A percentile compares a stretch with the other conserved stretches of the same genome.
Evolutionary conservation across 2,113 vertebrate genomes (phyloP).

Genomic region (Osmerus mordax): DNA sequence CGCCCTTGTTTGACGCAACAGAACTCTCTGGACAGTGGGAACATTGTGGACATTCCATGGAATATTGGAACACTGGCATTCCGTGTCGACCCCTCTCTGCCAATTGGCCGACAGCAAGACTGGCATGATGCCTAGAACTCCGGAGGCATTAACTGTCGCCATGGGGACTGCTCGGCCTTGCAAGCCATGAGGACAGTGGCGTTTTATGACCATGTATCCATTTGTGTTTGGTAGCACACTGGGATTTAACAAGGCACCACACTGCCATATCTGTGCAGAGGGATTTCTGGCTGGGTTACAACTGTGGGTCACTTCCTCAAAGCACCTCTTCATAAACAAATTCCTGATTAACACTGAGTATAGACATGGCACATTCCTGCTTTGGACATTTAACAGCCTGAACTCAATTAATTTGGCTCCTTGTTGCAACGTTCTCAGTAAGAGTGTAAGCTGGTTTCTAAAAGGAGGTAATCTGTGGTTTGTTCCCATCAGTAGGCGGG

Average conservation of each 20-base stretch:
- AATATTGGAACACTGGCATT: conserved; percentile 34
- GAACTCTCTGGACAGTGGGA: conserved; percentile 33
- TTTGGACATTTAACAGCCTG: too few species aligned
- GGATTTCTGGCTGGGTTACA: conserved; percentile 7
- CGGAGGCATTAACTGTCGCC: conserved; percentile 44
- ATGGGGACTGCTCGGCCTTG: conserved; percentile 44
- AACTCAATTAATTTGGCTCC: too few species aligned
- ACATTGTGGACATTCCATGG: conserved; percentile 48
- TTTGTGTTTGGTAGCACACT: conserved; percentile 40
- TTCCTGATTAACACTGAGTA: too few species aligned
- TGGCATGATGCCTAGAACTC: conserved; percentile 46
- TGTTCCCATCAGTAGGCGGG: neutral
- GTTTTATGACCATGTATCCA: conserved; percentile 37
- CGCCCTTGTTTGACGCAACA: conserved; percentile 5
- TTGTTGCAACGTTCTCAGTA: neutral
- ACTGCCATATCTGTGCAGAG: conserved; percentile 24
- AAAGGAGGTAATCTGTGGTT: conserved; percentile 13
- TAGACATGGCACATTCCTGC: too few species aligned
- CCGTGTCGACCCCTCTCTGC: conserved; percentile 23
- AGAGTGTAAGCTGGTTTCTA: conserved; percentile 16
- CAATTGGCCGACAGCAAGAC: conserved; percentile 35
- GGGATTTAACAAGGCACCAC: conserved; percentile 27
- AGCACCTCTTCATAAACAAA: neutral
- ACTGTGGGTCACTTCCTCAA: conserved; percentile 24
- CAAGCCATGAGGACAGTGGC: conserved; percentile 30